Conservation (phyloP, 1,140 invertebrate species). For the honey bee (Apis mellifera) region DNA sequence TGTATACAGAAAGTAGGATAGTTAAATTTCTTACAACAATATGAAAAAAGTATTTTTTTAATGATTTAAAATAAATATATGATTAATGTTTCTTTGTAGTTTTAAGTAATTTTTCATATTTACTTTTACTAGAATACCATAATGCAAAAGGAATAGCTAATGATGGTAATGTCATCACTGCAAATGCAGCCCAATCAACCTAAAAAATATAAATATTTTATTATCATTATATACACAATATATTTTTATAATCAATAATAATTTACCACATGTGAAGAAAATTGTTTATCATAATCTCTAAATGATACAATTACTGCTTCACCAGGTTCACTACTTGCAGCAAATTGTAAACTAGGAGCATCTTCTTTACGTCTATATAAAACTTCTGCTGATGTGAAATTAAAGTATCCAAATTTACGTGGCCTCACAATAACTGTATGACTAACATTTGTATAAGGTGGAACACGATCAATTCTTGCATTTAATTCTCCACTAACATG, state of each 20-base stretch:
- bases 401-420: conserved; percentile 95
- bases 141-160: conserved; percentile 96
- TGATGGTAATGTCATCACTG: conserved; percentile 97
- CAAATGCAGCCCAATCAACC: conserved; percentile 98
- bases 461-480: conserved; percentile 93
- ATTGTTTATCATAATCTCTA: conserved; percentile 98
- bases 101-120: conserved; percentile 91
- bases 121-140: conserved; percentile 97
- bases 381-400: conserved; percentile 97
- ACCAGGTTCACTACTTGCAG: conserved; percentile 96
- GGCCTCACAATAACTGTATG: conserved; percentile 96
- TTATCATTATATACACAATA: conserved; percentile 16
- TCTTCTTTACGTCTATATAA: conserved; percentile 93
- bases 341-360: conserved; percentile 88
- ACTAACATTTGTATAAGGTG: conserved; percentile 95
- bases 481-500: conserved; percentile 92
- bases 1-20: conserved; percentile 69
- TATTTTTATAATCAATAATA: conserved; percentile 11
- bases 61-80: conserved; percentile 49
- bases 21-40: conserved; percentile 68
- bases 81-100: conserved; percentile 76
- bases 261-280: conserved; percentile 96
- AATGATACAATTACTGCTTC: conserved; percentile 97
- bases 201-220: conserved; percentile 68
- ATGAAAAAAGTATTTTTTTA: conserved; percentile 37